Conservation (phyloP, 2,797 vertebrate genomes). For the Potorous gilbertii region DNA sequence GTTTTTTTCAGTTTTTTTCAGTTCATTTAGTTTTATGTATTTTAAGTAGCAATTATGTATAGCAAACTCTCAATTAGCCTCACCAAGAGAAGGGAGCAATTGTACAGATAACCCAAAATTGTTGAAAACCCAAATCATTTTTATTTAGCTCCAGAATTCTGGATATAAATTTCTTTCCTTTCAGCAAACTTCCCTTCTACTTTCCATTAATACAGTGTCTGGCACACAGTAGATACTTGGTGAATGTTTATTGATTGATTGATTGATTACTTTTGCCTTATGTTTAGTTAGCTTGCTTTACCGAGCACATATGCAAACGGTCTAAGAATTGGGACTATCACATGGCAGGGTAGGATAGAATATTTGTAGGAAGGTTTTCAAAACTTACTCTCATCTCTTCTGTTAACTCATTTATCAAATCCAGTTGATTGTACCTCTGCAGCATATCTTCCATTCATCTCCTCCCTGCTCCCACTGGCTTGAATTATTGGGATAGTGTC, state of each 20-base stretch:
- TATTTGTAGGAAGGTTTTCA: neutral
- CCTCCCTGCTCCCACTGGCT: neutral
- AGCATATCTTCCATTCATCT: neutral
- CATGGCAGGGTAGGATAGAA: neutral
- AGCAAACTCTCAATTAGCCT: conserved; percentile 29
- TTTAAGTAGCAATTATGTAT: conserved; percentile 27
- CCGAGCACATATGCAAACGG: neutral
- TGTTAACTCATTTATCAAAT: neutral
- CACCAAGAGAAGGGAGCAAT: neutral
- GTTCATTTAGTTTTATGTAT: conserved; percentile 27
- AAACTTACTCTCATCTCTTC: neutral
- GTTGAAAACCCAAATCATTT: conserved; percentile 4
- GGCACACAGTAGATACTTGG: neutral
- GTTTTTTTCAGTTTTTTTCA: conserved; percentile 3
- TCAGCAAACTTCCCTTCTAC: conserved; percentile 12
- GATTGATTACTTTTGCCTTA: neutral
- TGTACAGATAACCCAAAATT: conserved; percentile 14
- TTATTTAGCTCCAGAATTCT: conserved; percentile 31
- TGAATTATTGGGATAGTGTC: neutral
- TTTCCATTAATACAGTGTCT: neutral
- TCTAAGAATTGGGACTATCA: neutral
- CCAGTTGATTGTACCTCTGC: neutral
- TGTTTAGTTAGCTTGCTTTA: neutral
- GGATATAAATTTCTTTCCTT: conserved; percentile 23
- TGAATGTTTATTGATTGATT: neutral